phyloP scores from a whole-genome alignment of 2,113 vertebrate genomes.

The Centropus unirufus region DNA sequence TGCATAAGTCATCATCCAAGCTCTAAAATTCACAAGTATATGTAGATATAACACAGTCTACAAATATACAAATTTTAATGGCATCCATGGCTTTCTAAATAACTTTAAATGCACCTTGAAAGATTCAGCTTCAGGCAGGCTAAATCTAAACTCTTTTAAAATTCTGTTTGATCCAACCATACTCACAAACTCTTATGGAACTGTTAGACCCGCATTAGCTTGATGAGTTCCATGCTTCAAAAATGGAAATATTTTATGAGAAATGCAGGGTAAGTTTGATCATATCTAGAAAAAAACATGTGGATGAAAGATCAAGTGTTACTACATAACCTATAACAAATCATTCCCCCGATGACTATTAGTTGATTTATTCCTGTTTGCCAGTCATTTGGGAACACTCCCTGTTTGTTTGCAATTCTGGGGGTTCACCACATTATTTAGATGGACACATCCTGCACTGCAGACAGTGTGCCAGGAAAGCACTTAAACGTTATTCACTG shows the following conservation, averaged over 20 bases:
- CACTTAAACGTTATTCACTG: background rate
- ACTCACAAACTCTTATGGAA: background rate
- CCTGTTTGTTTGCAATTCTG: background rate
- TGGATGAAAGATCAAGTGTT: background rate
- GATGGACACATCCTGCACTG: background rate
- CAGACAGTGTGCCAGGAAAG: background rate
- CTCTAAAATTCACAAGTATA: background rate
- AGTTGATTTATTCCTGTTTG: background rate
- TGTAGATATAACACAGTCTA: background rate
- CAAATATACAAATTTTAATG: background rate
- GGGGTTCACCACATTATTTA: background rate
- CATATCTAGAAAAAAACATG: background rate
- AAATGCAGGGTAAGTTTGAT: background rate
- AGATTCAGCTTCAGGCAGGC: background rate
- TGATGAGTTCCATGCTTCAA: background rate
- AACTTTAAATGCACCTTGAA: background rate
- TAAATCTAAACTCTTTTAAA: background rate
- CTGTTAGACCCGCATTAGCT: background rate
- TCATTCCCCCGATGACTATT: background rate
- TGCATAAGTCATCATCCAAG: background rate
- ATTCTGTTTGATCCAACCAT: conserved; percentile 1
- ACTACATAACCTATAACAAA: background rate
- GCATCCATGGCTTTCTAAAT: background rate
- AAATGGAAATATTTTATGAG: background rate
- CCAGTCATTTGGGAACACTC: background rate